These are phyloP conservation scores for Margaritifera margaritifera DNA, from an alignment of 2,888 invertebrate species.

Conservation along the genomic window DNA sequence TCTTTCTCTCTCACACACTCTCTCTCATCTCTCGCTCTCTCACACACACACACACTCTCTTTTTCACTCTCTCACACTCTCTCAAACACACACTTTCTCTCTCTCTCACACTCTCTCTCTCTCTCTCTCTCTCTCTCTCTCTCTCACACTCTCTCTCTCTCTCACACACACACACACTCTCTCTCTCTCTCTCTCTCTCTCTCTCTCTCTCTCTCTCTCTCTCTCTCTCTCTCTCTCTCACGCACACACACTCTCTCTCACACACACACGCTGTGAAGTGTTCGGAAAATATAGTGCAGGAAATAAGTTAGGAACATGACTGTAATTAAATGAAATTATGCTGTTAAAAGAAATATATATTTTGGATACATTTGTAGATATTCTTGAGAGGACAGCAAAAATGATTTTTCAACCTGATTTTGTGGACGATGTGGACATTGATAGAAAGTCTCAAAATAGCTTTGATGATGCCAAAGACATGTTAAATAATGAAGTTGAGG, in stretches of 20 bases:
- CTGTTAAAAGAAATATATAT: neutral
- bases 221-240: no score
- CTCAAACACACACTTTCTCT: conserved; percentile 8
- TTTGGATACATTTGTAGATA: no score
- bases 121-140: conserved; percentile 11
- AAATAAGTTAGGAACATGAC: no score
- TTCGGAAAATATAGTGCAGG: no score
- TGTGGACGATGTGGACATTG: no score
- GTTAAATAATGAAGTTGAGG: no score
- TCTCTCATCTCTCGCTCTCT: neutral
- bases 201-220: conserved; percentile 11
- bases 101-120: conserved; percentile 15
- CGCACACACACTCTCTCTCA: neutral
- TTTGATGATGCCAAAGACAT: no score
- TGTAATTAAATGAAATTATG: neutral
- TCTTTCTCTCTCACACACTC: conserved; percentile 9
- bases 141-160: conserved; percentile 12
- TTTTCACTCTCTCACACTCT: conserved; percentile 1
- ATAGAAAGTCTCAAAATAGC: no score
- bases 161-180: conserved; percentile 11
- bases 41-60: neutral
- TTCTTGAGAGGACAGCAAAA: no score
- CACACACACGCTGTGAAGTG: neutral
- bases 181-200: conserved; percentile 7
- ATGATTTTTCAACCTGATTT: no score